These are phyloP conservation scores for Epinotia bilunana DNA, from an alignment of 2,888 invertebrate genomes.

Conservation along the genomic window DNA sequence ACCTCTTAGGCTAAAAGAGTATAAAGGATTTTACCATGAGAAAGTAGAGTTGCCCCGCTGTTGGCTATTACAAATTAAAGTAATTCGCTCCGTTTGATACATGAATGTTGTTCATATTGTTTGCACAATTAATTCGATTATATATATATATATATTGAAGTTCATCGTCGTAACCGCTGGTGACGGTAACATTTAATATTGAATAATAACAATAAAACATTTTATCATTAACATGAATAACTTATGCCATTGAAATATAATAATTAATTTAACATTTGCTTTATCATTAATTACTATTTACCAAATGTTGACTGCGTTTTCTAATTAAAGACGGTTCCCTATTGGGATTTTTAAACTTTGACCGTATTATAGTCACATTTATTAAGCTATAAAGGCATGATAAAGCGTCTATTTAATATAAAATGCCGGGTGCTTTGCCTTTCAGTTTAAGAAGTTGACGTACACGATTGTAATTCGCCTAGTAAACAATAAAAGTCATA, in stretches of 20 bases:
- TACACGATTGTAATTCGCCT: no score
- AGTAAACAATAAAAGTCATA: no score
- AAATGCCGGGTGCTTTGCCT: no score
- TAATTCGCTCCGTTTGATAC: slow-evolving; percentile 45
- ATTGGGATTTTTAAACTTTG: no score
- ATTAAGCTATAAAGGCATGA: no score
- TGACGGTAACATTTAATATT: slow-evolving; percentile 41
- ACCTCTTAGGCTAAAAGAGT: not conserved
- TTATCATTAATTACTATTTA: slow-evolving; percentile 54
- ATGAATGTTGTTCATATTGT: slow-evolving; percentile 45
- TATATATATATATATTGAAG: slow-evolving; percentile 29
- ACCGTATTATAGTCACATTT: no score
- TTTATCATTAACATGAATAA: slow-evolving; percentile 47
- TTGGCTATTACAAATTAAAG: not conserved
- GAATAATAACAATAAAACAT: slow-evolving; percentile 29
- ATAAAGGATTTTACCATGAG: not conserved
- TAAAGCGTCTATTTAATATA: no score
- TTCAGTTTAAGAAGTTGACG: no score
- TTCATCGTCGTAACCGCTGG: slow-evolving; percentile 35
- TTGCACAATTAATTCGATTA: slow-evolving; percentile 43
- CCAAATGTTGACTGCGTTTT: slow-evolving; percentile 42
- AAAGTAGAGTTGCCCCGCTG: not conserved
- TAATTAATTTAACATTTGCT: slow-evolving; percentile 54
- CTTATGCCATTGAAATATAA: slow-evolving; percentile 39
- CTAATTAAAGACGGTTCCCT: slow-evolving; percentile 22